Evolutionary conservation across 1,140 invertebrate genomes (phyloP), one percentile per base, ranked within the genome.

Genomic region (Zaprionus taronus): DNA sequence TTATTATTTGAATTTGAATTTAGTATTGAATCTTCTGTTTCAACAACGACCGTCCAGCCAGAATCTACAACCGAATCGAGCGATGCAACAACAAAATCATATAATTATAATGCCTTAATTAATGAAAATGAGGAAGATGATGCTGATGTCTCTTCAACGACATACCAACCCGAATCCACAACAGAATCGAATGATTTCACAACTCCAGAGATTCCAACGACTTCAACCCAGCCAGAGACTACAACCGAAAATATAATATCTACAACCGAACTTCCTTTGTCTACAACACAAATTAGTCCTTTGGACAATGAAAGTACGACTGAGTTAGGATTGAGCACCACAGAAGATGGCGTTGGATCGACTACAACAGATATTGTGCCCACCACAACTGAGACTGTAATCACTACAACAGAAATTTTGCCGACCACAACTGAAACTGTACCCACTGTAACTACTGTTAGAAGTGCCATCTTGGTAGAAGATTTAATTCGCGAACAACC

Each of bases 401-500:
- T 12, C 12, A 60, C 9, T 6, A 61, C 47, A 26, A 68, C 24
- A 2, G 44, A 17, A 22, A 58, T 3, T 72, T 5, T 7, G 14
- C 28, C 5, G 12, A 62, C 7, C n/a, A 77, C 79, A 57, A 76
- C 56, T 9, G 72, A 70, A 31, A 24, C 24, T 24, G 2, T 38
- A 4, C 53, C 22, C 15, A 51, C 22, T 24, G 12, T n/a, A 57
- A 41, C 53, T 1, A 55, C 67, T 57, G 7, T 47, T 9, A 17
- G 47, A 36, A 49, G 5, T 51, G 1, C 17, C 0, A 55, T 6
- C 11, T 28, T 69, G 12, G 69, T 74, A 1, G 85, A 47, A 5
- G 81, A 84, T 22, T 34, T 56, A 11, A 69, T 81, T 12, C 41
- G 65, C 5, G 47, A 67, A 14, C 76, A 70, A n/a, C 72, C 75